Base-by-base conservation (phyloP, 2,888 invertebrate species). In the Eupithecia centaureata region DNA sequence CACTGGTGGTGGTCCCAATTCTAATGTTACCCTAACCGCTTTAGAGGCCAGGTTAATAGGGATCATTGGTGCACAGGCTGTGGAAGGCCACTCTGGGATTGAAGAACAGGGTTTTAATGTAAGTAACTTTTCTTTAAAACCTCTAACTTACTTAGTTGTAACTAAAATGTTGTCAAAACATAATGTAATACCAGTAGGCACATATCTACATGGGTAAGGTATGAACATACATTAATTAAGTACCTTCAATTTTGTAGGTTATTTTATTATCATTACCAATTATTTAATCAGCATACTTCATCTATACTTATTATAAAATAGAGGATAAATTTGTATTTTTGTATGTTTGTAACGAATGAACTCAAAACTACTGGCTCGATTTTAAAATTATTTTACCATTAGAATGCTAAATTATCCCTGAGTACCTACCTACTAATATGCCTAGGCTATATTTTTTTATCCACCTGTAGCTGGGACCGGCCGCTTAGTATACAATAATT, bases 21-120 rank as follows among this genome's bases (percentile, higher is more conserved):
- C 30, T 5, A 51, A 47, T 42, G 51, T 51, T 51, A 22, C 51
- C 47, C 22, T 64, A 38, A 58, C 57, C 33, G 33, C 57, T 58
- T 58, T 58, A 22, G 32, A 58, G 57, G 57, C 22, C 33, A 58
- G 57, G 57, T 1, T 58, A 35, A 33, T 33, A 25, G 33, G 33
- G 33, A 33, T 58, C 22, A 58, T 58, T 58, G 57, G 57, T 58
- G 57, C 22, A 58, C 57, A 58, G 57, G 57, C 57, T 33, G 57
- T 58, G 33, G 57, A 58, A 33, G 57, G 57, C 22, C 25, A 58
- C 57, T 33, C 57, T 58, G 57, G 57, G 22, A 33, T 58, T 27
- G 57, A 58, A 35, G 57, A 58, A 33, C 57, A 58, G 33, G 57
- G 57, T 35, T 58, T 58, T 58, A 58, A 58, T 58, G 57, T 58